Percentiles rank a stretch among this genome's conserved stretches.
These are phyloP conservation scores for Meteorus sp. DNA, from an alignment of 1,140 invertebrate species.

Conservation along the genomic window DNA sequence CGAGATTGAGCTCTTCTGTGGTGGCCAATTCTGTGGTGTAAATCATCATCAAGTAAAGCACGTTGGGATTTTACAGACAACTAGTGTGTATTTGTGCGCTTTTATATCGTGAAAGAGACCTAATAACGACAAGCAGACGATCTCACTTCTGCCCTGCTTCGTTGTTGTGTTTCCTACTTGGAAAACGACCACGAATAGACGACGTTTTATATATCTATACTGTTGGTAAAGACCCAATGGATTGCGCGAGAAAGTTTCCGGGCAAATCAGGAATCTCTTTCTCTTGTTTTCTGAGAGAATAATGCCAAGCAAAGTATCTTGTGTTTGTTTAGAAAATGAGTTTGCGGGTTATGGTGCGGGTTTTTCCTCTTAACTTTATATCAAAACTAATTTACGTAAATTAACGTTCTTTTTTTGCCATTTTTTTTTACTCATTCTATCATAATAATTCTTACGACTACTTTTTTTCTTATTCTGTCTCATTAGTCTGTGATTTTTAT, in stretches of 20 bases:
- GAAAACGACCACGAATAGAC: neutral
- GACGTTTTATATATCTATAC: neutral
- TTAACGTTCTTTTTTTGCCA: neutral
- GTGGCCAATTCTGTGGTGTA: slow-evolving; percentile 26
- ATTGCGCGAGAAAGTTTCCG: slow-evolving; percentile 21
- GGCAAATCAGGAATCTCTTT: slow-evolving; percentile 7
- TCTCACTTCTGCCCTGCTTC: slow-evolving; percentile 30
- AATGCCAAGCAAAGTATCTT: slow-evolving; percentile 1
- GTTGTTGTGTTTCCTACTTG: neutral
- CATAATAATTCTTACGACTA: too few species aligned
- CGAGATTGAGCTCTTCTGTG: slow-evolving; percentile 30
- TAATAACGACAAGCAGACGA: slow-evolving; percentile 23
- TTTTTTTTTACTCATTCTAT: too few species aligned
- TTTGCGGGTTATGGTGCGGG: slow-evolving; percentile 19
- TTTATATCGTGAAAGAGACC: neutral
- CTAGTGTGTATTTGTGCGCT: neutral
- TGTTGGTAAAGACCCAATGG: slow-evolving; percentile 4
- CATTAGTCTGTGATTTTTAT: too few species aligned
- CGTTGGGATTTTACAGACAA: too few species aligned
- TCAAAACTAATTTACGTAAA: neutral
- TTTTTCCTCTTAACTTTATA: neutral
- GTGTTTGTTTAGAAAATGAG: slow-evolving; percentile 18
- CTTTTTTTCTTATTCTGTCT: too few species aligned
- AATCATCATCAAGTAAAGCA: slow-evolving; percentile 27
- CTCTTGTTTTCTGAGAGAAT: neutral